Evolutionary conservation across 2,888 invertebrate species (phyloP).

Genomic region (Pterostichus niger): DNA sequence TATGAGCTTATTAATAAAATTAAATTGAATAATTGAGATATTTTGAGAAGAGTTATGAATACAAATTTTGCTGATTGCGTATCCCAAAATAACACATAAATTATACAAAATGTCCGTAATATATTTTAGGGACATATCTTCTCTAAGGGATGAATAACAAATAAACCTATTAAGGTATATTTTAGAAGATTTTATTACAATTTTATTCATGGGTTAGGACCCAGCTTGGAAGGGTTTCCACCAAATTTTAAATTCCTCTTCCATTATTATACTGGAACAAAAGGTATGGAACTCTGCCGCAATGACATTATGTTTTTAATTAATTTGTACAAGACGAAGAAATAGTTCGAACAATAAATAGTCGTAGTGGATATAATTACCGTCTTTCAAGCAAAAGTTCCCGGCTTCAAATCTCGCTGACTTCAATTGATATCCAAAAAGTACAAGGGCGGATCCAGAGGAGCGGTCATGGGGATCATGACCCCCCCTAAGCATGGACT

Average conservation of each 20-base stretch:
- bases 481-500: no score
- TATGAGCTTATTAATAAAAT: constrained; percentile 1
- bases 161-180: constrained; percentile 22
- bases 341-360: no score
- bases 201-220: constrained; percentile 23
- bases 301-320: constrained; percentile 13
- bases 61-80: neutral
- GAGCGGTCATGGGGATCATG: no score
- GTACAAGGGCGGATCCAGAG: no score
- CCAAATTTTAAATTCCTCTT: constrained; percentile 6
- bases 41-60: neutral
- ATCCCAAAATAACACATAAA: neutral
- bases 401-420: no score
- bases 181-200: constrained; percentile 19
- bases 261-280: constrained; percentile 4
- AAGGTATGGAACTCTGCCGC: neutral
- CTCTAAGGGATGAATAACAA: constrained; percentile 26
- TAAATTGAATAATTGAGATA: neutral
- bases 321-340: neutral
- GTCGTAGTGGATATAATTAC: no score
- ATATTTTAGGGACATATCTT: constrained; percentile 18
- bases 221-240: neutral
- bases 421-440: no score
- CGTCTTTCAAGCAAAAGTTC: no score
- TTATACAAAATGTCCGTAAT: neutral